These are phyloP conservation scores for Ophioderma brevispina DNA, from an alignment of 35 echinoderm and acorn worm species.

Conservation along the genomic window DNA sequence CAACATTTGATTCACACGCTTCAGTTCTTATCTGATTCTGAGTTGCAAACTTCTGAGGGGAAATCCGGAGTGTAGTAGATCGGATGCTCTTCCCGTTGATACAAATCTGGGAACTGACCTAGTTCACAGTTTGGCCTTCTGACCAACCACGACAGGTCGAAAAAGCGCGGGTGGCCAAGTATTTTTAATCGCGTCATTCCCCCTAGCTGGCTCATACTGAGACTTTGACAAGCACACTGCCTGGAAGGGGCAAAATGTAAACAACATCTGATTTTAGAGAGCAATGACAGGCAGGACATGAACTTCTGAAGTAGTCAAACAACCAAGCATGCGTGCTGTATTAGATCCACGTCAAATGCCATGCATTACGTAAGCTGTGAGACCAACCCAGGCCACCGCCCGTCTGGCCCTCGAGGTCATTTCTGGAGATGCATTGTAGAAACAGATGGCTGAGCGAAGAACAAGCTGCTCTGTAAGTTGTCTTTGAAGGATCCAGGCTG, in stretches of 20 bases:
- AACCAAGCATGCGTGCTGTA: neutral
- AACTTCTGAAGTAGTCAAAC: neutral
- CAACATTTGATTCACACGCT: neutral
- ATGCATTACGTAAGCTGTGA: neutral
- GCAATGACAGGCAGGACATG: neutral
- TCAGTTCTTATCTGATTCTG: neutral
- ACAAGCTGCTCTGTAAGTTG: neutral
- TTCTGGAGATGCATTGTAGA: neutral
- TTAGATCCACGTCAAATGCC: neutral
- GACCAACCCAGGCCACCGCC: neutral
- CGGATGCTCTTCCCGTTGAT: neutral
- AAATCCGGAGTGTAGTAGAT: neutral
- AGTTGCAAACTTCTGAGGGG: neutral
- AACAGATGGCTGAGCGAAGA: neutral
- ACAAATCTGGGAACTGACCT: neutral
- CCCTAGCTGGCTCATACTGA: neutral
- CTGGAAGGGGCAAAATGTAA: neutral
- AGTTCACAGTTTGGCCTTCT: neutral
- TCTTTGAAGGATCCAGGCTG: neutral
- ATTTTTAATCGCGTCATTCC: neutral
- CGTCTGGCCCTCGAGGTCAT: neutral
- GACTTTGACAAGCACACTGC: neutral
- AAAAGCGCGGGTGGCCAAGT: neutral
- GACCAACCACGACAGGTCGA: neutral
- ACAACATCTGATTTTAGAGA: neutral